Conservation (phyloP, 2,113 vertebrate species). For the Eonycteris spelaea region DNA sequence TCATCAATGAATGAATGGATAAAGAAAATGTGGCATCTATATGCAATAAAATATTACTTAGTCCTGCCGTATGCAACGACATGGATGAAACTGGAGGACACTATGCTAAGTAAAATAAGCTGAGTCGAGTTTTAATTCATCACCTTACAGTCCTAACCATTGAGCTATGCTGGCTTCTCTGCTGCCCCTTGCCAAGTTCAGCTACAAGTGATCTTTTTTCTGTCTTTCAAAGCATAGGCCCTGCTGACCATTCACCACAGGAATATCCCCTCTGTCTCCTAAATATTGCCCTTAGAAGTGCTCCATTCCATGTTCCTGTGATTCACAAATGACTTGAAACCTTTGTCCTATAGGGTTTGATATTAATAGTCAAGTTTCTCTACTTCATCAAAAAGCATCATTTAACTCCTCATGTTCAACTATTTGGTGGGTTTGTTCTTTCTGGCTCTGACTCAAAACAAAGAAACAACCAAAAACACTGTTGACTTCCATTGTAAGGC, state of each 20-base stretch:
- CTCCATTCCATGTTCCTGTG: background rate
- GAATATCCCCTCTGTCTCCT: background rate
- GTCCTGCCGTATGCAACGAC: background rate
- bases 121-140: background rate
- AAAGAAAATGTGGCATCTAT: background rate
- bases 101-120: background rate
- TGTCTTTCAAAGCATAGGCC: background rate
- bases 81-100: background rate
- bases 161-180: background rate
- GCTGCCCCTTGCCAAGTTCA: background rate
- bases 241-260: background rate
- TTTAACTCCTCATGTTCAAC: background rate
- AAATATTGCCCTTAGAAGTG: background rate
- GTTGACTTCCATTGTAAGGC: background rate
- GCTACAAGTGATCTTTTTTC: background rate
- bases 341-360: background rate
- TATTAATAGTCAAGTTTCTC: background rate
- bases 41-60: background rate
- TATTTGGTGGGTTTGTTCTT: background rate
- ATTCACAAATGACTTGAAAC: background rate
- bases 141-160: background rate
- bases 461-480: too few species aligned
- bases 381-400: background rate
- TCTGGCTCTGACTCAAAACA: background rate
- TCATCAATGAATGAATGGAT: background rate